These are phyloP conservation scores for Chymomyza fuscimana DNA, from an alignment of 2,888 invertebrate genomes.

Conservation along the genomic window DNA sequence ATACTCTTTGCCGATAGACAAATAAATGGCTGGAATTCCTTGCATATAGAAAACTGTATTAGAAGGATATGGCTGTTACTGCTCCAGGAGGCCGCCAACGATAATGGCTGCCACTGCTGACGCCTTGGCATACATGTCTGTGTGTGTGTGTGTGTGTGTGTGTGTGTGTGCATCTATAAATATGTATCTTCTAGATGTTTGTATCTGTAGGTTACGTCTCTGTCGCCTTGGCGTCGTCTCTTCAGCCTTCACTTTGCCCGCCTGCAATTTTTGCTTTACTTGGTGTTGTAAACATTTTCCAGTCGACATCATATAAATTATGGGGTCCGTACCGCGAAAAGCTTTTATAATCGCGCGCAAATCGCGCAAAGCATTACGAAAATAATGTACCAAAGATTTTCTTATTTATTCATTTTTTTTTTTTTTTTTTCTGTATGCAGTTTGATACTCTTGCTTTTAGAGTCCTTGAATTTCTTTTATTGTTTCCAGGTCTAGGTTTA, in stretches of 20 bases:
- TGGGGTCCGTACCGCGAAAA: constrained; percentile 78
- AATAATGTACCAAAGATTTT: constrained; percentile 67
- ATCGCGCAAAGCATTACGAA: constrained; percentile 76
- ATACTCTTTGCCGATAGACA: constrained; percentile 59
- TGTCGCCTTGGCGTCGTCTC: not conserved
- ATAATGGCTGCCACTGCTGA: constrained; percentile 40
- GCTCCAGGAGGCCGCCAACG: constrained; percentile 45
- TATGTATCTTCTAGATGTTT: not conserved
- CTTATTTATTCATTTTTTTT: constrained; percentile 16
- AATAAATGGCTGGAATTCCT: constrained; percentile 51
- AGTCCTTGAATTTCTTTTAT: too few relatives aligned
- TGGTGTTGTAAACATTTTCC: constrained; percentile 73
- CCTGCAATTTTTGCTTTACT: constrained; percentile 56
- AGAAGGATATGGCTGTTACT: not conserved
- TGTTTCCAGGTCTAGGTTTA: constrained; percentile 18
- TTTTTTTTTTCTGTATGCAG: constrained; percentile 29
- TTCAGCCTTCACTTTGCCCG: too few relatives aligned
- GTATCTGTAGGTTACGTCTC: not conserved
- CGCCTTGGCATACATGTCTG: not conserved
- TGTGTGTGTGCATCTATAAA: not conserved
- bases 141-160: too few relatives aligned
- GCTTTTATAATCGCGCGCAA: constrained; percentile 79
- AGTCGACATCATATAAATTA: constrained; percentile 77
- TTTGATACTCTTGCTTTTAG: not conserved
- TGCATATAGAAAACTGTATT: not conserved